Evolutionary conservation across 2,113 vertebrate species (phyloP), one percentile per base, ranked within the genome.

Genomic region (Ammodytes dubius): DNA sequence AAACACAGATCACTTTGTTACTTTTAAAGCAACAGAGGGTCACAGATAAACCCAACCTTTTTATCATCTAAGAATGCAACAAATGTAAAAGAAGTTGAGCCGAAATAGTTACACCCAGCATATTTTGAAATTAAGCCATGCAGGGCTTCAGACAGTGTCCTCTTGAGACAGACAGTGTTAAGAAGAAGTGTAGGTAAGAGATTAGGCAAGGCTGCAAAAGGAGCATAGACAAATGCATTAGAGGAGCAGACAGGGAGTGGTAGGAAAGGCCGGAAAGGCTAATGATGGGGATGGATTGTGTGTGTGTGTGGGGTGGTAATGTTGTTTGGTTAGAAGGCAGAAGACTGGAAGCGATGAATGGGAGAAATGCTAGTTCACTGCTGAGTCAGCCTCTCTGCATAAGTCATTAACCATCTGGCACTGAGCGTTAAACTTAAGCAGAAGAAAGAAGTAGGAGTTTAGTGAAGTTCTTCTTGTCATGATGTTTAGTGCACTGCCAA

Each of bases 351-450:
- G 66, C 17, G 35, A 75, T 58, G 60, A 67, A 81, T 68, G 63
- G 70, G 81, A 78, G 72, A 70, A 57, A 74, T 70, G 68, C 64
- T 63, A 15, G 56, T 65, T 89, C 53, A 86, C 59, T 90, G 95
- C 92, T 94, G 93, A 94, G 90, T 95, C 93, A 95, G 93, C 47
- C 59, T 88, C 68, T 50, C 89, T 92, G 88, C 91, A 91, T 79
- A 92, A 88, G 78, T 89, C 87, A 73, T 69, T 56, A 87, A 83
- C 87, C 89, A 87, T 73, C 88, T 90, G 90, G 87, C 89, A 92
- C 76, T 58, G 49, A 82, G 82, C 17, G 49, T 84, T 79, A 76
- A 81, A 89, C 67, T 82, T 73, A n/a, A 70, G 56, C 81, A 86
- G 74, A 75, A 83, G 67, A 78, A 69, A 73, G 8, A 61, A 53